Evolutionary conservation across 2,888 invertebrate genomes (phyloP).

Genomic region (Eucriotettix oculatus): DNA sequence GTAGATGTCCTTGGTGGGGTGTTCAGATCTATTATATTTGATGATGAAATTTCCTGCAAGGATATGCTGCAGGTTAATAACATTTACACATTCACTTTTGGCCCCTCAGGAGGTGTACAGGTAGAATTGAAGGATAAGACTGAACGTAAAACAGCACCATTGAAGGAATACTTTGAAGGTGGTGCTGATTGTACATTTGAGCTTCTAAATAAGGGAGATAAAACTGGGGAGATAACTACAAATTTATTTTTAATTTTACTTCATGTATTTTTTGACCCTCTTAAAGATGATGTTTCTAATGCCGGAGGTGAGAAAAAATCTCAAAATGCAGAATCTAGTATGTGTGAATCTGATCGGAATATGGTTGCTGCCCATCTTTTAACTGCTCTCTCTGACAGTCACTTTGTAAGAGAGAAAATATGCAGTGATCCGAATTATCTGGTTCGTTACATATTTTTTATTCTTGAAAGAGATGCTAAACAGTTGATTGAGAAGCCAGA

Average conservation of each 20-base stretch:
- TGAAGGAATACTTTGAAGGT: constrained; percentile 4
- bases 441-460: constrained; percentile 22
- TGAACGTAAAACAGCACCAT: background rate
- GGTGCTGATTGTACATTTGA: constrained; percentile 10
- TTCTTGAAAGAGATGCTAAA: constrained; percentile 18
- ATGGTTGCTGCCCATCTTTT: constrained; percentile 18
- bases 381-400: constrained; percentile 19
- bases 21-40: constrained; percentile 19
- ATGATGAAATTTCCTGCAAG: constrained; percentile 12
- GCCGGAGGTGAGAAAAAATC: too few relatives aligned
- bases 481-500: constrained; percentile 3
- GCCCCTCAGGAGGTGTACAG: constrained; percentile 11
- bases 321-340: too few relatives aligned
- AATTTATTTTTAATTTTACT: constrained; percentile 9
- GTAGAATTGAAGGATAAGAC: constrained; percentile 3
- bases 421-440: constrained; percentile 22
- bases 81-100: constrained; percentile 18
- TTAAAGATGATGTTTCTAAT: background rate
- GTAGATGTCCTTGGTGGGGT: constrained; percentile 15
- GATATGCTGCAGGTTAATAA: constrained; percentile 17
- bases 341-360: background rate
- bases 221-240: constrained; percentile 8
- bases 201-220: constrained; percentile 9
- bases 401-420: constrained; percentile 21
- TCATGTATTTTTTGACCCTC: constrained; percentile 5